Evolutionary conservation across 1,140 invertebrate genomes (phyloP).

Genomic region (Theocolax elegans): DNA sequence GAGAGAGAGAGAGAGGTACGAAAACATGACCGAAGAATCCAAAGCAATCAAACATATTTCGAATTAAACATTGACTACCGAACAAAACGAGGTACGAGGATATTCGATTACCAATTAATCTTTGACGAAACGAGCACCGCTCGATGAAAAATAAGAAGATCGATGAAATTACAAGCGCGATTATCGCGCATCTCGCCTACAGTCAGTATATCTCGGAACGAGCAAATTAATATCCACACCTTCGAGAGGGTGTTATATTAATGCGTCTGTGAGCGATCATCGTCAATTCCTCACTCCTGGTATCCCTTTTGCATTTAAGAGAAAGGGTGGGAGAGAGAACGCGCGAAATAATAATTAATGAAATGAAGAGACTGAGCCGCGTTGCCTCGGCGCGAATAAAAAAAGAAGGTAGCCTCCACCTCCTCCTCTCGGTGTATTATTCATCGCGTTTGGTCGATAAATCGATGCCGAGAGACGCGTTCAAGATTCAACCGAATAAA

Average conservation of each 20-base stretch:
- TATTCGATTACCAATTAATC: slow-evolving; percentile 26
- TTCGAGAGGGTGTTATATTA: slow-evolving; percentile 10
- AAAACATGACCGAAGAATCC: too few species aligned
- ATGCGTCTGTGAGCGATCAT: slow-evolving; percentile 30
- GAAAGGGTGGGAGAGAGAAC: neutral
- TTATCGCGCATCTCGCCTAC: slow-evolving; percentile 12
- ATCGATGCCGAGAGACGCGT: slow-evolving; percentile 29
- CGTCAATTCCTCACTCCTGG: slow-evolving; percentile 17
- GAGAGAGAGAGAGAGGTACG: too few species aligned
- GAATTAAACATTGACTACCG: slow-evolving; percentile 8
- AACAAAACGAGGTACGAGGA: neutral
- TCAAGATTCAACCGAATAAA: slow-evolving; percentile 17
- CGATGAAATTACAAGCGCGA: slow-evolving; percentile 32
- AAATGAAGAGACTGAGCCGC: slow-evolving; percentile 15
- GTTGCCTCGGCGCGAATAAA: slow-evolving; percentile 42
- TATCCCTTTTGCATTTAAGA: neutral
- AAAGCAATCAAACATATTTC: neutral
- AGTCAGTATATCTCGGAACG: neutral
- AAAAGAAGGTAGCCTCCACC: slow-evolving; percentile 16
- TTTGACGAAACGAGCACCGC: neutral
- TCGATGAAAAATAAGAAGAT: neutral
- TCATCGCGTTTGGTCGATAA: slow-evolving; percentile 33
- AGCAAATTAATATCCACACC: slow-evolving; percentile 41
- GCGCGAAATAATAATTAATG: slow-evolving; percentile 44
- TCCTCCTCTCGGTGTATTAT: slow-evolving; percentile 24